Evolutionary conservation across 1,140 invertebrate species (phyloP), one percentile per base, ranked within the genome.

Genomic region (Drosophila miranda): DNA sequence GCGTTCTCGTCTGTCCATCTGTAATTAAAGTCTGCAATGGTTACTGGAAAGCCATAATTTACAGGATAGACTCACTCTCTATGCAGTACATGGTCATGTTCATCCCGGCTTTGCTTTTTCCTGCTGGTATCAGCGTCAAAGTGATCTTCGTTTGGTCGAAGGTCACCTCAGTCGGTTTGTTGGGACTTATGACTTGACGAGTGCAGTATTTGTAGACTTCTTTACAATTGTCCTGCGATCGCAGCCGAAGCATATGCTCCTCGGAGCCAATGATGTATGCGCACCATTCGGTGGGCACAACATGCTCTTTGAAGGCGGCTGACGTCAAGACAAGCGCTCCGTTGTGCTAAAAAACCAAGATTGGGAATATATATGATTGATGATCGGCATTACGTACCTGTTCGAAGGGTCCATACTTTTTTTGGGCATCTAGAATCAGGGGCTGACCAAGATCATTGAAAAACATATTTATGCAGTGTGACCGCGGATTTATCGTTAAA

Each of bases 381-480:
- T 8, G 8, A 6, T 0, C 0, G 14, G 1, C 8, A 11, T 2
- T 23, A 5, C 54, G 2, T 41, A 76, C 80, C 57, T 76, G 14
- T 11, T 80, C 81, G 5, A 48, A 77, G 0, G 42, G 49, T 0
- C 51, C 52, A 19, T 84, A 83, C 1, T 28, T 46, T 6, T 54
- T 69, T 6, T 38, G 19, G 2, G n/a, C 9, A 19, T 76, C 16
- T 6, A 84, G 16, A 41, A 86, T 74, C 6, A 62, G 28, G 0
- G 80, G 80, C n/a, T 86, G 77, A 0, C 81, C 81, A 13, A 86
- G 13, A 19, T 63, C 68, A 57, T 84, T 84, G 42, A 84, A 63
- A 86, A 74, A 84, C 81, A 84, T 84, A n/a, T 9, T 60, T 21
- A 53, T 14, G 11, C 16, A 41, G n/a, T 41, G 26, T 9, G 16